Base-by-base conservation (phyloP, 1,140 invertebrate species). In the Caenorhabditis inopinata region DNA sequence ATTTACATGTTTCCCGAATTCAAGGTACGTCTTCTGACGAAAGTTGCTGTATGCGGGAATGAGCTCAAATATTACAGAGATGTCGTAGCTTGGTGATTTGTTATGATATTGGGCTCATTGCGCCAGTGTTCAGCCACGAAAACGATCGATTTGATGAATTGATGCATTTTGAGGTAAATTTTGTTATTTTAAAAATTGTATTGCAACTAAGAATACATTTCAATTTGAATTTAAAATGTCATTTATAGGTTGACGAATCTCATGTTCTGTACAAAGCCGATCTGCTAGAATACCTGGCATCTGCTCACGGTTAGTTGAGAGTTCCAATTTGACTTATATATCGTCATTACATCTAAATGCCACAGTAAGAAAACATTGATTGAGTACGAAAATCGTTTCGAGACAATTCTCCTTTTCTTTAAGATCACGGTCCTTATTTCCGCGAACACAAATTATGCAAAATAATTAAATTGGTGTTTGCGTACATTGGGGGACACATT, bases 241-340 rank as follows among this genome's bases (percentile, higher is more conserved):
- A 25, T 32, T 68, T 38, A 2, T 18, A 68, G 58, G 58, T 68
- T 1, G 78, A 58, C 32, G 78, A 79, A 51, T 79, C 78, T 4
- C 78, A 79, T 38, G 78, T 79, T n/a, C 78, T 79, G 11, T 79
- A 79, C 18, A 79, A 79, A 46, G 58, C 29, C 27, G 78, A 79
- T 25, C 62, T 79, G 11, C 62, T 79, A 46, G 45, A 51, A 9
- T 79, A 58, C 16, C 32, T 79, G 12, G 27, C 25, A 38, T 46
- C 62, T 0, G 78, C 78, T 12, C 58, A 58, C 35, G 58, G 77
- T 78, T 14, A 42, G 77, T 29, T n/a, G n/a, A n/a, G n/a, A n/a
- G n/a, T n/a, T n/a, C n/a, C n/a, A n/a, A n/a, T n/a, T n/a, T n/a
- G n/a, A n/a, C n/a, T n/a, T n/a, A n/a, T n/a, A n/a, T n/a, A n/a